phyloP scores from a whole-genome alignment of 2,797 vertebrate genomes.

The Molossus alvarezi region DNA sequence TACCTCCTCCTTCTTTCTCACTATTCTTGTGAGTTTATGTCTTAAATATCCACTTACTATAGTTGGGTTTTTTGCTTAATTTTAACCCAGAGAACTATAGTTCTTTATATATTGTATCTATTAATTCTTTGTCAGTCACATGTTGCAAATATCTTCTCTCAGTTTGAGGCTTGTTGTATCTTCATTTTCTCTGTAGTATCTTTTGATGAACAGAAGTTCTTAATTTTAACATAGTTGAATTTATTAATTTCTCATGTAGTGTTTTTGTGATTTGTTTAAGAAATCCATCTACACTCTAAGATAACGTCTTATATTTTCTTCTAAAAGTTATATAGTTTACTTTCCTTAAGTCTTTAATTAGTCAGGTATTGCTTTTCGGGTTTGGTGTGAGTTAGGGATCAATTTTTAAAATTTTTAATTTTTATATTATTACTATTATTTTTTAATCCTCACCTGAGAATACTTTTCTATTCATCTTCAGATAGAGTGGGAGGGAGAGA shows the following conservation, averaged over 20 bases:
- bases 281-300: constrained; percentile 41
- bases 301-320: constrained; percentile 62
- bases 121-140: constrained; percentile 63
- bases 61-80: constrained; percentile 55
- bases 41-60: constrained; percentile 49
- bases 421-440: no score
- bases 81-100: constrained; percentile 58
- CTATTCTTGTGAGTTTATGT: constrained; percentile 9
- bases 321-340: constrained; percentile 61
- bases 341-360: constrained; percentile 65
- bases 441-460: no score
- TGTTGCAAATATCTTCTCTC: constrained; percentile 57
- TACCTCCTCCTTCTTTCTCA: constrained; percentile 49
- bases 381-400: constrained; percentile 35
- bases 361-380: constrained; percentile 16
- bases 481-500: no score
- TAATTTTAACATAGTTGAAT: constrained; percentile 72
- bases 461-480: no score
- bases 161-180: constrained; percentile 47
- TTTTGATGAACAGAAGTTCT: constrained; percentile 42
- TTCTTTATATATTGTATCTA: constrained; percentile 57
- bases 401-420: neutral
- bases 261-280: constrained; percentile 50
- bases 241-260: constrained; percentile 73
- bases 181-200: constrained; percentile 57